A percentile compares a stretch with the other conserved stretches of the same genome.
Evolutionary conservation across 2,797 vertebrate species (phyloP).

Genomic region (Notolabrus celidotus): DNA sequence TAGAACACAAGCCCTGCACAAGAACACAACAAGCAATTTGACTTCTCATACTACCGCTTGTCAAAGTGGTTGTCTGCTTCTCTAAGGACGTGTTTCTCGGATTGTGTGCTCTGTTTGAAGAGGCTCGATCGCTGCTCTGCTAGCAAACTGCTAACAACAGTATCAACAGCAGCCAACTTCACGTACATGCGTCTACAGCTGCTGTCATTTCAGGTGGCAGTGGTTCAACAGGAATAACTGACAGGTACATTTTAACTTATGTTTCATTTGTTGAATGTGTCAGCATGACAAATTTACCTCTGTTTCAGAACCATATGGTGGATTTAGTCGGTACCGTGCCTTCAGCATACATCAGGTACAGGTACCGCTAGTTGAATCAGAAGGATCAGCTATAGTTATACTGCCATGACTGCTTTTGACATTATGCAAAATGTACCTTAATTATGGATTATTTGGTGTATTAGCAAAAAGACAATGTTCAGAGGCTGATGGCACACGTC

Average conservation of each 20-base stretch:
- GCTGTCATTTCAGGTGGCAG: conserved; percentile 44
- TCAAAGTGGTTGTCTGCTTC: background rate
- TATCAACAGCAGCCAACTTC: conserved; percentile 43
- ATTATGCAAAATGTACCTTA: too few relatives aligned
- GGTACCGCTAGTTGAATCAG: background rate
- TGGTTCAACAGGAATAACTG: conserved; percentile 3
- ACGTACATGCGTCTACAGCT: conserved; percentile 42
- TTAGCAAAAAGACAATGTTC: too few relatives aligned
- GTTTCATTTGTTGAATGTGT: background rate
- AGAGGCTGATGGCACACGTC: too few relatives aligned
- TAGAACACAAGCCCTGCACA: background rate
- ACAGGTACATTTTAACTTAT: conserved; percentile 51
- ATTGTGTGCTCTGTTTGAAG: background rate
- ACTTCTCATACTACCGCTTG: background rate
- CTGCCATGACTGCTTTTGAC: background rate
- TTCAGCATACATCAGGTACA: conserved; percentile 2
- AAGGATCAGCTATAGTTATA: background rate
- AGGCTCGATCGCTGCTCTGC: conserved; percentile 1
- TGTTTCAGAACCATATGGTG: background rate
- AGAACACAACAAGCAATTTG: background rate
- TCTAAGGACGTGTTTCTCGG: background rate
- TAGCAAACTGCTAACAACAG: conserved; percentile 76
- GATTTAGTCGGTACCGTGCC: background rate
- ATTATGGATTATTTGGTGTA: too few relatives aligned
- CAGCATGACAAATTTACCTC: fast-evolving